Evolutionary conservation across 2,888 invertebrate species (phyloP).

Genomic region (Hydroisotoma schaefferi): DNA sequence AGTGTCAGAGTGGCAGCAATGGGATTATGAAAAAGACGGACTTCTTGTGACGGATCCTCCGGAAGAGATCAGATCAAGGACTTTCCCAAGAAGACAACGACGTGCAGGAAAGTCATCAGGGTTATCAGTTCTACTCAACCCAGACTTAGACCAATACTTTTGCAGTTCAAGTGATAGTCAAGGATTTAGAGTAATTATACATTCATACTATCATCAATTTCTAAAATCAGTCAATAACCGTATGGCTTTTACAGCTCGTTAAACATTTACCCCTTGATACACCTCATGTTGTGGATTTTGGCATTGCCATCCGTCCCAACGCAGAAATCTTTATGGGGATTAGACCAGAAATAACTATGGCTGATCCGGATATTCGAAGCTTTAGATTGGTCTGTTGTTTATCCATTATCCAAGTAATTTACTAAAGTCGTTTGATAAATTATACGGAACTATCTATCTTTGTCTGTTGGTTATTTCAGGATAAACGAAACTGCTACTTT

Average conservation of each 20-base stretch:
- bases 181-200: slow-evolving; percentile 38
- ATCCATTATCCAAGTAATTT: neutral
- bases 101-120: slow-evolving; percentile 32
- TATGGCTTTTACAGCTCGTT: slow-evolving; percentile 18
- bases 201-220: too few relatives aligned
- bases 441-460: too few relatives aligned
- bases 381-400: slow-evolving; percentile 28
- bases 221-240: too few relatives aligned
- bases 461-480: too few relatives aligned
- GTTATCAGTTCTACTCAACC: slow-evolving; percentile 35
- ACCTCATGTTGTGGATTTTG: slow-evolving; percentile 32
- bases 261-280: slow-evolving; percentile 32
- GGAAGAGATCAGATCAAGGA: slow-evolving; percentile 4
- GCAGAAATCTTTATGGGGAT: slow-evolving; percentile 32
- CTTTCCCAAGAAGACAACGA: slow-evolving; percentile 25
- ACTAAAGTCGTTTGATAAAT: too few relatives aligned
- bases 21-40: slow-evolving; percentile 28
- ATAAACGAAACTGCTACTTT: slow-evolving; percentile 42
- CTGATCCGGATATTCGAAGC: slow-evolving; percentile 22
- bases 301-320: slow-evolving; percentile 21
- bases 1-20: slow-evolving; percentile 29
- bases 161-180: slow-evolving; percentile 35
- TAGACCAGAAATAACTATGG: slow-evolving; percentile 24
- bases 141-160: slow-evolving; percentile 34
- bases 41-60: slow-evolving; percentile 15